Evolutionary conservation across 2,113 vertebrate genomes (phyloP).

Genomic region (Acrocephalus kingi): DNA sequence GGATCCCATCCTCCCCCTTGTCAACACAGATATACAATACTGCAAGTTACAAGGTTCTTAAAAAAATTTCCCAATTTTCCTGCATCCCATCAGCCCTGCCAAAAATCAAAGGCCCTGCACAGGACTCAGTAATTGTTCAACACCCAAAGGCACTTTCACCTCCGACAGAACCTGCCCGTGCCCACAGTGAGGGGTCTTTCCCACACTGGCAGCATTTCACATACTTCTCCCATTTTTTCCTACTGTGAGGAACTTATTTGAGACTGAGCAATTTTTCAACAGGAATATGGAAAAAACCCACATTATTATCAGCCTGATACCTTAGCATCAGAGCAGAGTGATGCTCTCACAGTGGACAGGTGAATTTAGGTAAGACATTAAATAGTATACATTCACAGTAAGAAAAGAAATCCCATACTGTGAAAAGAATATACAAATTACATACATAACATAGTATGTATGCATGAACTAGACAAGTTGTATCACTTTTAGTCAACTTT

Average conservation of each 20-base stretch:
- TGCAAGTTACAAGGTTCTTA: background rate
- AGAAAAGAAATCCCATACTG: background rate
- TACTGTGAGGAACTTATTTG: background rate
- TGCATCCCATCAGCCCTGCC: background rate
- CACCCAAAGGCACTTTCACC: background rate
- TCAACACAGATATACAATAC: background rate
- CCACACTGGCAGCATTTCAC: background rate
- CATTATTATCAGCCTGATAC: background rate
- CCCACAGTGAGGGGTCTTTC: background rate
- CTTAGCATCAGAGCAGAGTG: background rate
- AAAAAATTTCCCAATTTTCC: background rate
- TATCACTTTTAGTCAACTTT: background rate
- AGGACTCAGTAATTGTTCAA: background rate
- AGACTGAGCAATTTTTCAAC: background rate
- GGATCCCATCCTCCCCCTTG: background rate
- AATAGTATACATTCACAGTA: background rate
- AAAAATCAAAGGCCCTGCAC: background rate
- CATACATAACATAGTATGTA: background rate
- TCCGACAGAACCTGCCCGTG: background rate
- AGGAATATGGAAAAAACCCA: background rate
- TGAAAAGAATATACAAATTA: background rate
- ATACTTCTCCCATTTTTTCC: background rate
- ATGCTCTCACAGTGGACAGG: background rate
- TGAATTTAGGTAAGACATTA: background rate
- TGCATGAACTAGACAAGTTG: background rate